Percentiles rank a stretch among this genome's conserved stretches.
Evolutionary conservation across 2,888 invertebrate genomes (phyloP).

Genomic region (Lordiphosa fenestrarum): DNA sequence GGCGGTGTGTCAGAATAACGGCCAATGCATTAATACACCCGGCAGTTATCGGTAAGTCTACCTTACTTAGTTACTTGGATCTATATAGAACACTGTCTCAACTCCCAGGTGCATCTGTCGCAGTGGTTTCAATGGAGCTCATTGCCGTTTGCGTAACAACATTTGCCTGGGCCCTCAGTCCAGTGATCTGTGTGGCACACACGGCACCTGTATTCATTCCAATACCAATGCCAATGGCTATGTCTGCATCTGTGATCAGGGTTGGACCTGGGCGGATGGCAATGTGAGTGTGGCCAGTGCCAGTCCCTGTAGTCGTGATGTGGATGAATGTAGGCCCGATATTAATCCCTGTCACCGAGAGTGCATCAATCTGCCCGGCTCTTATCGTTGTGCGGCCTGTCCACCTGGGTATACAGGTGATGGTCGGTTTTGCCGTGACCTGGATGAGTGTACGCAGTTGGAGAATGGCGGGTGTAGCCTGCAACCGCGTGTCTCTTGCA

Average conservation of each 20-base stretch:
- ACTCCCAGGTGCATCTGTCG: slow-evolving; percentile 86
- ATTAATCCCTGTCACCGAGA: slow-evolving; percentile 88
- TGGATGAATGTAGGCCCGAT: slow-evolving; percentile 89
- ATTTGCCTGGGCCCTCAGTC: slow-evolving; percentile 87
- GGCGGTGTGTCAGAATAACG: slow-evolving; percentile 93
- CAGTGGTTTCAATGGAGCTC: slow-evolving; percentile 89
- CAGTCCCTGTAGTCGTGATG: slow-evolving; percentile 89
- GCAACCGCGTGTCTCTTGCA: slow-evolving; percentile 89
- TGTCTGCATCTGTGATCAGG: slow-evolving; percentile 91
- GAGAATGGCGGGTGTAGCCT: slow-evolving; percentile 94
- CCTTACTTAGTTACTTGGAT: background rate
- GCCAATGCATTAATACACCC: slow-evolving; percentile 88
- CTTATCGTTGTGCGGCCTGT: slow-evolving; percentile 93
- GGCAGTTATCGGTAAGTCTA: slow-evolving; percentile 87
- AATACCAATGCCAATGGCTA: slow-evolving; percentile 83
- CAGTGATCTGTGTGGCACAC: slow-evolving; percentile 91
- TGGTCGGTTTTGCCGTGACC: slow-evolving; percentile 91
- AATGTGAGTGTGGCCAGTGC: slow-evolving; percentile 80
- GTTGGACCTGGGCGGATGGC: slow-evolving; percentile 88
- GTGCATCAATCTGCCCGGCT: slow-evolving; percentile 95
- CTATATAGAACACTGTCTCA: slow-evolving; percentile 2
- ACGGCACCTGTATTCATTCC: slow-evolving; percentile 91
- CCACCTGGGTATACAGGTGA: slow-evolving; percentile 93
- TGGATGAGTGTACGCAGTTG: slow-evolving; percentile 90
- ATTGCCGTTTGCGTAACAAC: slow-evolving; percentile 88